Conservation (phyloP, 2,888 invertebrate genomes). For the Criorhina ranunculi region DNA sequence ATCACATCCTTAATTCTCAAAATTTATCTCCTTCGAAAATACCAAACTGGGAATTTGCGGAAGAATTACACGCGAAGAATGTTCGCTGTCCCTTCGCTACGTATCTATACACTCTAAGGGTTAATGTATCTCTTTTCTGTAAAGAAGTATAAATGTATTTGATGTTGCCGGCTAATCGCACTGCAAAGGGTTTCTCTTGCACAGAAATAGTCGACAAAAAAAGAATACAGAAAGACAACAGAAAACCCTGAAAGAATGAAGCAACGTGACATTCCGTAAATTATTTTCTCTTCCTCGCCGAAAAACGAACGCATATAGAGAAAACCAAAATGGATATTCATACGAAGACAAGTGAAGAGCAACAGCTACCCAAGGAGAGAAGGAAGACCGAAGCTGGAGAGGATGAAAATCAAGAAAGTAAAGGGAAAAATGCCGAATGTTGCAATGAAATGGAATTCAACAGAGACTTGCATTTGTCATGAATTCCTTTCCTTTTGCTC, state of each 20-base stretch:
- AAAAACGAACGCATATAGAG: conserved; percentile 47
- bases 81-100: conserved; percentile 9
- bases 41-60: conserved; percentile 17
- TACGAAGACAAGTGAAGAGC: conserved; percentile 18
- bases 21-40: not conserved
- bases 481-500: conserved; percentile 65
- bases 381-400: not conserved
- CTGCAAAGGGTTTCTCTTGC: conserved; percentile 30
- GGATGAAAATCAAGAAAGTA: conserved; percentile 53
- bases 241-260: conserved; percentile 72
- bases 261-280: conserved; percentile 76
- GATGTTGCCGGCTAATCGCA: conserved; percentile 26
- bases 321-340: conserved; percentile 63
- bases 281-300: conserved; percentile 60
- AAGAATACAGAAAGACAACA: conserved; percentile 23
- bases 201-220: conserved; percentile 1
- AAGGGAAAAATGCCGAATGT: conserved; percentile 68
- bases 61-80: conserved; percentile 21
- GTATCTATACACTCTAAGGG: conserved; percentile 31
- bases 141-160: conserved; percentile 28
- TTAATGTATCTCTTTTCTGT: conserved; percentile 30
- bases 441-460: conserved; percentile 73
- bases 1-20: not conserved
- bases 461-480: conserved; percentile 75
- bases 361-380: too few species aligned